Base-by-base conservation (phyloP, 2,797 vertebrate genomes). In the Psittacula echo region DNA sequence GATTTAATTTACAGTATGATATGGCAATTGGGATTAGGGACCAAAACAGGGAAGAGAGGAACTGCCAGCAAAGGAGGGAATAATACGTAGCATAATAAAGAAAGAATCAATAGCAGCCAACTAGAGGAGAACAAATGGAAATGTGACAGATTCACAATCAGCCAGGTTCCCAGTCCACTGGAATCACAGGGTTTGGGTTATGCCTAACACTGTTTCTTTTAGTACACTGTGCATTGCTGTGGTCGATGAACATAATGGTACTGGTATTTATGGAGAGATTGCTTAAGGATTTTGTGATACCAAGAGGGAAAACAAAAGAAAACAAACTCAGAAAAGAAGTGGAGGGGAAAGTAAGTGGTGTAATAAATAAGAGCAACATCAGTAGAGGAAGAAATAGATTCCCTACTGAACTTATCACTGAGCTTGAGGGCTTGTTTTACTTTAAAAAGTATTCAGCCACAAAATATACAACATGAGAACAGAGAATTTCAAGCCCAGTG, bases 11-110 rank as follows among this genome's bases (percentile, higher is more conserved):
- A 54, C 22, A 30, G 22, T 56, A 14, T 27, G 48, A 20, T 51
- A 50, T 0, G 0, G n/a, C 10, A 42, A 5, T 16, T 56, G 42
- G 12, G 23, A 8, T 67, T 62, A n/a, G 34, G 53, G 39, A 7
- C 51, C 32, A 64, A 78, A 80, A 51, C 51, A 45, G 32, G 81
- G 32, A 45, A 39, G 53, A 71, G 30, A 48, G 39, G 8, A 86
- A 10, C 32, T 74, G 50, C 24, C 50, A 29, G 23, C n/a, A 72
- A 30, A 74, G 30, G 10, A 48, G 11, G 7, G 12, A 2, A 5
- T 50, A 54, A 48, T 9, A 3, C 1, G 1, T 5, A 34, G 58
- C 3, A 4, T 54, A 26, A 39, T 66, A n/a, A 86, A 41, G 26
- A 24, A 61, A 62, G 20, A 17, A n/a, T 42, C 19, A 37, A 1